Evolutionary conservation across 2,888 invertebrate species (phyloP), one percentile per base, ranked within the genome.

Genomic region (Dinocampus coccinellae): DNA sequence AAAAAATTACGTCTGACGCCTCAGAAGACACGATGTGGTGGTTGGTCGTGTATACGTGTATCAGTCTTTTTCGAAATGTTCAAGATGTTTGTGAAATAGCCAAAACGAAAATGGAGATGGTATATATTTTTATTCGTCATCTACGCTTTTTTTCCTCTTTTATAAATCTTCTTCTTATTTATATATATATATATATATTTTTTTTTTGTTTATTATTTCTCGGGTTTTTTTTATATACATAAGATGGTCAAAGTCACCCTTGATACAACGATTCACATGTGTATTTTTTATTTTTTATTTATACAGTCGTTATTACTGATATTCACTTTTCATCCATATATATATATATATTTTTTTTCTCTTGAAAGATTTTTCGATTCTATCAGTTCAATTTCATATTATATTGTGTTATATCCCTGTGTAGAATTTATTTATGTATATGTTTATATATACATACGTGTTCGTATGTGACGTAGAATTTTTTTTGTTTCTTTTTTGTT

Each of bases 1-100:
- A 47, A 47, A 26, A 55, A 58, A 13, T 42, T 33, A 68, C 67
- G 42, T 53, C 53, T 58, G 58, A 22, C 42, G 60, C 39, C 47
- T 47, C 6, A 47, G 47, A 16, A 47, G 47, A 29, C 57, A 29
- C 26, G 57, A 0, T 13, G 13, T 29, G 57, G 3, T 33, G 16
- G 16, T 6, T 29, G 16, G 16, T 6, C n/a, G 58, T 1, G n/a
- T 26, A 11, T 16, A 34, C 13, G 11, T 26, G 16, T 33, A 58
- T 7, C 4, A 58, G 34, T 33, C 58, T 33, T 33, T 3, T 29
- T 13, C n/a, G n/a, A 34, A 47, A 47, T 47, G 16, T 47, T 16
- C 47, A 47, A n/a, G 47, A 16, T 47, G 47, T 7, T 16, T 16
- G 16, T 16, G 47, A 47, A 47, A 47, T 47, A 16, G 16, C 47